phyloP scores from a whole-genome alignment of 2,888 invertebrate species.

The Helleia helle region DNA sequence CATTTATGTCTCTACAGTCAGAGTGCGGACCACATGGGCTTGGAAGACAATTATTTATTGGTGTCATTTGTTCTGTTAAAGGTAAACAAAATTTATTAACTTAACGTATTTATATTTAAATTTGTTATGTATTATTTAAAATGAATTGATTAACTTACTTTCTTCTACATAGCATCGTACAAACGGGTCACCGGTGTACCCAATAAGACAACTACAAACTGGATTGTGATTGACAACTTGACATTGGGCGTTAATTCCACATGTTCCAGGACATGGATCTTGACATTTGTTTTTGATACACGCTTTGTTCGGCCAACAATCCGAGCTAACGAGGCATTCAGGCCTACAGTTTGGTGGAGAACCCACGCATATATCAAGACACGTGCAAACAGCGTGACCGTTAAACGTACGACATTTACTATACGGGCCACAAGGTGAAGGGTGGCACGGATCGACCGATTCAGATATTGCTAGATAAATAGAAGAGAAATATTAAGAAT shows the following conservation, averaged over 20 bases:
- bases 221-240: conserved; percentile 87
- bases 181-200: conserved; percentile 85
- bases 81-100: conserved; percentile 14
- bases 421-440: conserved; percentile 86
- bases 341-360: conserved; percentile 85
- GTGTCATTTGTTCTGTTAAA: conserved; percentile 54
- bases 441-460: conserved; percentile 79
- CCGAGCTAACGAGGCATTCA: conserved; percentile 85
- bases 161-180: conserved; percentile 77
- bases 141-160: conserved; percentile 66
- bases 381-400: conserved; percentile 84
- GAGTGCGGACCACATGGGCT: conserved; percentile 86
- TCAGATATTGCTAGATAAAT: conserved; percentile 56
- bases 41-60: conserved; percentile 77
- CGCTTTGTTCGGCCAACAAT: conserved; percentile 82
- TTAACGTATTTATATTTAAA: conserved; percentile 8
- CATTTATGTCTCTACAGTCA: conserved; percentile 79
- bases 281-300: conserved; percentile 85
- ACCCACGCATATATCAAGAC: conserved; percentile 80
- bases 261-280: conserved; percentile 84
- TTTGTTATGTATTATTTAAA: conserved; percentile 6
- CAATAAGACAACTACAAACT: conserved; percentile 81
- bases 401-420: conserved; percentile 82
- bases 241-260: conserved; percentile 84
- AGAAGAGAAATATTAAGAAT: conserved; percentile 33